Percentiles rank a stretch among this genome's conserved stretches.
Conservation (phyloP, 2,113 vertebrate species). For the Hippocampus zosterae region DNA sequence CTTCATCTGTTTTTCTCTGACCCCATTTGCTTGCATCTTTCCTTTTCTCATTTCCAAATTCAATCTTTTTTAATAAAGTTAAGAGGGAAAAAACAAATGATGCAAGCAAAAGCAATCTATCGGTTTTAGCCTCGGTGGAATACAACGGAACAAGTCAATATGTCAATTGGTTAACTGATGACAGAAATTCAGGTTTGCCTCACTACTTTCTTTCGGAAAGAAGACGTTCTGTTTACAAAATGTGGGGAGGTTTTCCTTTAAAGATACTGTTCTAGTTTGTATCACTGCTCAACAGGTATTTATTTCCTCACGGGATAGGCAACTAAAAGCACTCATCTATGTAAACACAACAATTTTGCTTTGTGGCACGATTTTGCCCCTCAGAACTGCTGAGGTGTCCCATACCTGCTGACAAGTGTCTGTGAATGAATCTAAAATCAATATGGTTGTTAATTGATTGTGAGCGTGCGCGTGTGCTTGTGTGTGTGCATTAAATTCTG, state of each 20-base stretch:
- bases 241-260: conserved; percentile 3
- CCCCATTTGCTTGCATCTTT: not conserved
- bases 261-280: not conserved
- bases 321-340: conserved; percentile 55
- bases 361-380: conserved; percentile 39
- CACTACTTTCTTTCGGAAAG: conserved; percentile 8
- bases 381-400: conserved; percentile 48
- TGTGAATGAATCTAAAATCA: conserved; percentile 44
- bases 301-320: not conserved
- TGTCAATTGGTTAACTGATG: conserved; percentile 46
- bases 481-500: conserved; percentile 19
- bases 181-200: conserved; percentile 17
- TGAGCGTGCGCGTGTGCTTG: conserved; percentile 15
- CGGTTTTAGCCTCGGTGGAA: conserved; percentile 25
- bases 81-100: conserved; percentile 22
- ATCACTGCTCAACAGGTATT: not conserved
- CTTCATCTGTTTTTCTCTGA: not conserved
- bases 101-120: conserved; percentile 33
- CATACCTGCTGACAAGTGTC: conserved; percentile 45
- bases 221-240: not conserved
- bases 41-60: conserved; percentile 10
- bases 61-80: not conserved
- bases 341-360: conserved; percentile 25
- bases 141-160: conserved; percentile 40
- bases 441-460: conserved; percentile 57